These are phyloP conservation scores for Sebastes dallii DNA, from an alignment of 2,797 vertebrate species.

Conservation along the genomic window DNA sequence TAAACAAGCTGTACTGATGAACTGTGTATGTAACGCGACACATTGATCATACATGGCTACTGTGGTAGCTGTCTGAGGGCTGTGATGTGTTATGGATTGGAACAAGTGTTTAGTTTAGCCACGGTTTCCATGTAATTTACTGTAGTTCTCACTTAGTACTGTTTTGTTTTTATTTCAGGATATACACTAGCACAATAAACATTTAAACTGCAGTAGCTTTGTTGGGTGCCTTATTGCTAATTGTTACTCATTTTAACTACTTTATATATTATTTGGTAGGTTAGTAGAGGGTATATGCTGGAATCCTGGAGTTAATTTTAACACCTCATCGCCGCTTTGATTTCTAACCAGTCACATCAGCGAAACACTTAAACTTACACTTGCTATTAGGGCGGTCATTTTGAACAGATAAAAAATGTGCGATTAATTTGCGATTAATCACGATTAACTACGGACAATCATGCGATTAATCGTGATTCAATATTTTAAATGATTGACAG, in stretches of 20 bases:
- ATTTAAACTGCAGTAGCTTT: slow-evolving; percentile 20
- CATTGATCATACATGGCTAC: slow-evolving; percentile 44
- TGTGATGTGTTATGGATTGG: slow-evolving; percentile 11
- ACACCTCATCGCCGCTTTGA: not conserved
- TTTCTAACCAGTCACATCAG: not conserved
- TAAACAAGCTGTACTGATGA: slow-evolving; percentile 22
- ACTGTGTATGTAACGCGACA: slow-evolving; percentile 37
- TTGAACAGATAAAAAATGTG: no score
- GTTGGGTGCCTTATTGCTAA: not conserved
- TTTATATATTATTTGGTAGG: not conserved
- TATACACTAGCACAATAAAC: slow-evolving; percentile 69
- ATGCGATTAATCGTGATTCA: no score
- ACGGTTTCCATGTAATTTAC: slow-evolving; percentile 1
- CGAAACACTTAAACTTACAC: not conserved
- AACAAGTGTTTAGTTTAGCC: not conserved
- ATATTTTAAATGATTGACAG: no score
- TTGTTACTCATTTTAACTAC: not conserved
- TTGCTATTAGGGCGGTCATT: not conserved
- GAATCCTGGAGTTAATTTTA: not conserved
- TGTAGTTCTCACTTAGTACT: slow-evolving; percentile 25
- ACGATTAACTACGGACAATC: no score
- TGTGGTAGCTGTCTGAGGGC: slow-evolving; percentile 38
- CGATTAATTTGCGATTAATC: no score
- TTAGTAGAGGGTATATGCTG: not conserved
- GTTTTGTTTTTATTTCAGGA: slow-evolving; percentile 20